Conservation (phyloP, 2,888 invertebrate genomes). For the Chloroclysta siterata region DNA sequence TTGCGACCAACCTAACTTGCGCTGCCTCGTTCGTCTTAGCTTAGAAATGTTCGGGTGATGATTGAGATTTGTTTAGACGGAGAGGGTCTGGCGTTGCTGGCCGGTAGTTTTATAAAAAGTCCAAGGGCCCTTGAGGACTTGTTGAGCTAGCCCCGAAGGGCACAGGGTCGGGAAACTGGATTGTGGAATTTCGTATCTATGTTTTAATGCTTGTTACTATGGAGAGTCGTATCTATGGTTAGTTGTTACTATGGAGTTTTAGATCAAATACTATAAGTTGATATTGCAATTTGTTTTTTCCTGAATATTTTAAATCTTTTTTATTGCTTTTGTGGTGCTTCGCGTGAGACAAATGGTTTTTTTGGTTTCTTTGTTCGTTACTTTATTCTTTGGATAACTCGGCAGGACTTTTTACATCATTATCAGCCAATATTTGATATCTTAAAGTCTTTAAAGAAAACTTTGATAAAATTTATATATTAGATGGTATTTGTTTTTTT, state of each 20-base stretch:
- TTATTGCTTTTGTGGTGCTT: neutral
- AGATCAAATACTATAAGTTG: neutral
- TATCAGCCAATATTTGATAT: too few relatives aligned
- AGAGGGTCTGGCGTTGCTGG: conserved; percentile 53
- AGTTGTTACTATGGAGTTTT: conserved; percentile 24
- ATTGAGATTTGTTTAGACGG: conserved; percentile 33
- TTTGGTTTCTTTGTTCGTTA: too few relatives aligned
- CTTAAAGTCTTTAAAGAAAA: too few relatives aligned
- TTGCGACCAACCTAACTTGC: conserved; percentile 32
- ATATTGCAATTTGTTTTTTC: neutral
- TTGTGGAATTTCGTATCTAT: conserved; percentile 49
- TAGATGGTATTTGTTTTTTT: too few relatives aligned
- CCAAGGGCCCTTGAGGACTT: conserved; percentile 70
- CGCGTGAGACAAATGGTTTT: too few relatives aligned
- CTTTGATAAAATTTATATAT: too few relatives aligned
- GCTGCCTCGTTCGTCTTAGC: conserved; percentile 26
- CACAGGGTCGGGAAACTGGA: conserved; percentile 76
- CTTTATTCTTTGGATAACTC: too few relatives aligned
- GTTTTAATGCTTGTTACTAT: conserved; percentile 25
- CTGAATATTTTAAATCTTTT: neutral
- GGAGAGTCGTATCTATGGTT: conserved; percentile 43
- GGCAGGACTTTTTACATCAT: too few relatives aligned
- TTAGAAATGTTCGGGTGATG: neutral
- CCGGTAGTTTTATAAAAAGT: conserved; percentile 67
- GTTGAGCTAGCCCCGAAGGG: conserved; percentile 77